These are phyloP conservation scores for Acanthosepion esculentum DNA, from an alignment of 2,888 invertebrate species.

Conservation along the genomic window DNA sequence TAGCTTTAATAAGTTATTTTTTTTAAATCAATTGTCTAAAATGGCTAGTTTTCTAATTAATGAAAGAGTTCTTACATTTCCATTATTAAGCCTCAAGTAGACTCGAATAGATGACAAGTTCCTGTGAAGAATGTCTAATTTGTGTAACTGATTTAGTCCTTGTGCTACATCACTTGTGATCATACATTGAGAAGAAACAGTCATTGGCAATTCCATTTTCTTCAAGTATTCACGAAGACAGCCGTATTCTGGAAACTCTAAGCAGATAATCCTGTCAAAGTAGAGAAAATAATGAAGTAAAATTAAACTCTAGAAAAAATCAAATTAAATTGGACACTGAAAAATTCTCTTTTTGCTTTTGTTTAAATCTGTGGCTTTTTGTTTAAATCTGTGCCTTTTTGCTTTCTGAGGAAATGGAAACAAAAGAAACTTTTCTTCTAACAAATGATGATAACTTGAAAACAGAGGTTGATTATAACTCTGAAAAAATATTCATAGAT, in stretches of 20 bases:
- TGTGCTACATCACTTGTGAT: slow-evolving; percentile 68
- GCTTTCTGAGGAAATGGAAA: no score
- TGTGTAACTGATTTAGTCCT: slow-evolving; percentile 66
- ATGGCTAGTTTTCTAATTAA: not conserved
- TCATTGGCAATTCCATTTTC: slow-evolving; percentile 62
- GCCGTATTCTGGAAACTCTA: slow-evolving; percentile 66
- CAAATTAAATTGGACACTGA: not conserved
- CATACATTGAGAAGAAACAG: slow-evolving; percentile 65
- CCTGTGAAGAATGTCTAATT: slow-evolving; percentile 66
- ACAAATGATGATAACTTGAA: no score
- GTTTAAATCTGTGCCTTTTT: no score
- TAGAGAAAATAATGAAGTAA: not conserved
- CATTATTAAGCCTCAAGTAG: slow-evolving; percentile 63
- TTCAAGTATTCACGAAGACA: slow-evolving; percentile 63
- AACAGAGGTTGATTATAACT: no score
- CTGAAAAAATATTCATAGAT: no score
- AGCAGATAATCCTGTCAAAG: slow-evolving; percentile 65
- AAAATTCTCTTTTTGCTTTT: no score
- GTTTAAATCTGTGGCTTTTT: no score
- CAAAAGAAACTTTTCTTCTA: no score
- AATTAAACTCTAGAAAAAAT: not conserved
- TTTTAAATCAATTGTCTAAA: not conserved
- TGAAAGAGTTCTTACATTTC: slow-evolving; percentile 40
- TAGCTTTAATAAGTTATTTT: not conserved
- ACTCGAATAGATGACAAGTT: slow-evolving; percentile 65